These are phyloP conservation scores for Saccopteryx bilineata DNA, from an alignment of 2,113 vertebrate species.

Conservation along the genomic window DNA sequence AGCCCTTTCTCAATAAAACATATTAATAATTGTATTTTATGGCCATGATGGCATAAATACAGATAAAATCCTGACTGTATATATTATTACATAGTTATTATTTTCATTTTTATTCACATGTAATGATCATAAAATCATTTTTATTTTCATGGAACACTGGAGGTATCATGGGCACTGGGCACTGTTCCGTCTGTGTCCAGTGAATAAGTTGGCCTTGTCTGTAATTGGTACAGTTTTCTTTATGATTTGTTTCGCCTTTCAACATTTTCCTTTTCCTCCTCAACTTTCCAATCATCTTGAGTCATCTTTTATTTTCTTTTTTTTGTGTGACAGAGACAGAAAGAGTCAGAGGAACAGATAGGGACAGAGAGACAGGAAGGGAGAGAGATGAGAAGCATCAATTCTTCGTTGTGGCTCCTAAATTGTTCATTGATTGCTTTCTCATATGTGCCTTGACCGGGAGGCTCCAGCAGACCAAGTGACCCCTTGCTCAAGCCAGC, in stretches of 20 bases:
- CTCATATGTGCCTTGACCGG: no score
- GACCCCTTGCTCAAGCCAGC: no score
- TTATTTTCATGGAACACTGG: background rate
- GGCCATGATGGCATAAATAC: background rate
- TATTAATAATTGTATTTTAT: background rate
- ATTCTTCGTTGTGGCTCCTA: no score
- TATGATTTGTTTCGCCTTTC: conserved; percentile 12
- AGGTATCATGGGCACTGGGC: background rate
- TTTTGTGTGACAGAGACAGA: no score
- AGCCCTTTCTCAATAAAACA: background rate
- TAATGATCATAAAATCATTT: background rate
- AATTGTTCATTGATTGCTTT: no score
- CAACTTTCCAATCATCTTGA: background rate
- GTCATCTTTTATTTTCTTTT: background rate
- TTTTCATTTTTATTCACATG: conserved; percentile 13
- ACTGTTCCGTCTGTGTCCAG: background rate
- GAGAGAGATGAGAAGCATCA: no score
- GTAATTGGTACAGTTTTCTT: background rate
- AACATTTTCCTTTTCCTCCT: background rate
- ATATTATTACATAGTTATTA: background rate
- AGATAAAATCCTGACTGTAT: background rate
- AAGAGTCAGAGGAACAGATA: no score
- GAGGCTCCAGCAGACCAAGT: no score
- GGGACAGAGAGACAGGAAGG: no score
- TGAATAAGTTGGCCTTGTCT: background rate